A percentile compares a stretch with the other conserved stretches of the same genome.
These are phyloP conservation scores for fruit fly (Drosophila melanogaster) DNA, from an alignment of 1,140 invertebrate species.

Conservation along the genomic window Release_6_plus_ISO1_MT NT_037436.4:15957501-15958000, in stretches of 20 bases:
- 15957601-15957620: neutral
- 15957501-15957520: conserved; percentile 95
- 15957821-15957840: neutral
- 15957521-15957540: conserved; percentile 94
- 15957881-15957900: conserved; percentile 97
- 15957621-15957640: conserved; percentile 86
- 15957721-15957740: conserved; percentile 96
- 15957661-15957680: conserved; percentile 95
- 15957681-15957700: conserved; percentile 97
- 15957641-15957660: conserved; percentile 95
- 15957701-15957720: conserved; percentile 98
- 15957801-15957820: conserved; percentile 86
- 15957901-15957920: conserved; percentile 96
- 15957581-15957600: conserved; percentile 87
- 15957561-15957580: conserved; percentile 95
- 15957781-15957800: conserved; percentile 96
- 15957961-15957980: conserved; percentile 88
- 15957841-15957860: no score
- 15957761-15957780: conserved; percentile 94
- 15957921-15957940: conserved; percentile 98
- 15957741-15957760: conserved; percentile 97
- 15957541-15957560: conserved; percentile 95
- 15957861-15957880: conserved; percentile 93
- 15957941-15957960: conserved; percentile 99
- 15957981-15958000: conserved; percentile 49